Evolutionary conservation across 2,113 vertebrate genomes (phyloP), one percentile per base, ranked within the genome.

Genomic region (Emydocephalus ijimae): DNA sequence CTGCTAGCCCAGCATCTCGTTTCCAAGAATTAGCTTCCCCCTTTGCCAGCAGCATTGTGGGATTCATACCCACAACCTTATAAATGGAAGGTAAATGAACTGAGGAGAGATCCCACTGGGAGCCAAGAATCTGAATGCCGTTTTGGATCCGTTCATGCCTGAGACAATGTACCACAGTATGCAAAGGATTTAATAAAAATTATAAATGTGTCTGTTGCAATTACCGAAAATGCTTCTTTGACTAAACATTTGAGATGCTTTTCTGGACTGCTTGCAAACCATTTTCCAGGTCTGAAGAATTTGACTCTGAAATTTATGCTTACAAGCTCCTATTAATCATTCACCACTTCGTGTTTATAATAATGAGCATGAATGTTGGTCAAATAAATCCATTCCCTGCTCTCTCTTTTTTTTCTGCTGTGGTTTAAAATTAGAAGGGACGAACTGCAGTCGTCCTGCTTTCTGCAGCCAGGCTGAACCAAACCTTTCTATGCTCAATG

Each of bases 221-320:
- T 54, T 50, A 52, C n/a, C n/a, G 54, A 12, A 85, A 56, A 88
- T 54, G 20, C 54, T 48, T 85, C 74, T 90, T 86, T 86, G 9
- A 24, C 45, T 56, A 93, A 92, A 92, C 48, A 3, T 90, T 96
- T 94, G 81, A 88, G 88, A 57, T 89, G 34, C 55, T 56, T 20
- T 0, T 87, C 45, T 89, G 54, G 88, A 43, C 85, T 52, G 14
- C 61, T 50, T 94, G 29, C 43, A 34, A 88, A 87, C 85, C 74
- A 89, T 94, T 94, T 96, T 54, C 61, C 93, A 95, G 87, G 45
- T 89, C 92, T 91, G 54, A 69, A 96, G 57, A 93, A 92, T 23
- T 69, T 0, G 23, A 21, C 92, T 94, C 90, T 39, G 45, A 59
- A 85, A 50, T 57, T 54, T 89, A 85, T 52, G n/a, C 34, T 61